phyloP scores from a whole-genome alignment of 2,797 vertebrate species.

The Coregonus sp. region DNA sequence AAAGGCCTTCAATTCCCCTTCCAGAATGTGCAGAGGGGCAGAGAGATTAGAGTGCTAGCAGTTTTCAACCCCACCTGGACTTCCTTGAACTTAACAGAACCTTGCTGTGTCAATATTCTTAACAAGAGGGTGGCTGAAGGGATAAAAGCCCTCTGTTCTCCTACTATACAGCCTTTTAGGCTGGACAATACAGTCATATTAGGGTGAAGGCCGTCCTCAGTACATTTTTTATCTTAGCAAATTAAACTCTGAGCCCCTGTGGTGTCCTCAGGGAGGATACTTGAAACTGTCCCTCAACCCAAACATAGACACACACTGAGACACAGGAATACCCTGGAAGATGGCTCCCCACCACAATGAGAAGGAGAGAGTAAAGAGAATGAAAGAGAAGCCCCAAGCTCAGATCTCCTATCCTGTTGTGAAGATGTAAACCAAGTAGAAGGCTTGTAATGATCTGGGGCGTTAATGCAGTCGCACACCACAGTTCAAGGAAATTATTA shows the following conservation, averaged over 20 bases:
- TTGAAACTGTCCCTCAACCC: slow-evolving; percentile 53
- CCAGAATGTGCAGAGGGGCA: not conserved
- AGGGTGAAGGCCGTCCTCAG: slow-evolving; percentile 32
- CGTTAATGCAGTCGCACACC: slow-evolving; percentile 14
- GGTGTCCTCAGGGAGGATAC: slow-evolving; percentile 45
- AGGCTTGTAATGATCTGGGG: slow-evolving; percentile 13
- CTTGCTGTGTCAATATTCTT: slow-evolving; percentile 33
- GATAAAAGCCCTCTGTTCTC: not conserved
- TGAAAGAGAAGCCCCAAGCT: not conserved
- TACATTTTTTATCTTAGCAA: slow-evolving; percentile 53
- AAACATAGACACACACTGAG: slow-evolving; percentile 46
- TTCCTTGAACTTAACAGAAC: slow-evolving; percentile 26
- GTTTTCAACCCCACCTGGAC: slow-evolving; percentile 43
- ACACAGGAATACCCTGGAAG: slow-evolving; percentile 44
- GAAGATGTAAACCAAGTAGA: slow-evolving; percentile 3
- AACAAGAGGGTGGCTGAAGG: not conserved
- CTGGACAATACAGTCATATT: slow-evolving; percentile 35
- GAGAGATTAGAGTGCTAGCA: not conserved
- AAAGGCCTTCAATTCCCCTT: not conserved
- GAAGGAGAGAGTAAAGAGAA: not conserved
- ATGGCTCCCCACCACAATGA: slow-evolving; percentile 22
- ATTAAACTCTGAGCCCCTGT: slow-evolving; percentile 48
- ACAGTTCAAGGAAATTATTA: slow-evolving; percentile 11
- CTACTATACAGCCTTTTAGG: slow-evolving; percentile 26
- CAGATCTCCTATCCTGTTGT: slow-evolving; percentile 2